A percentile compares a stretch with the other conserved stretches of the same genome.
phyloP scores from a whole-genome alignment of 1,140 invertebrate genomes.

The Akabosia matsudoensis region DNA sequence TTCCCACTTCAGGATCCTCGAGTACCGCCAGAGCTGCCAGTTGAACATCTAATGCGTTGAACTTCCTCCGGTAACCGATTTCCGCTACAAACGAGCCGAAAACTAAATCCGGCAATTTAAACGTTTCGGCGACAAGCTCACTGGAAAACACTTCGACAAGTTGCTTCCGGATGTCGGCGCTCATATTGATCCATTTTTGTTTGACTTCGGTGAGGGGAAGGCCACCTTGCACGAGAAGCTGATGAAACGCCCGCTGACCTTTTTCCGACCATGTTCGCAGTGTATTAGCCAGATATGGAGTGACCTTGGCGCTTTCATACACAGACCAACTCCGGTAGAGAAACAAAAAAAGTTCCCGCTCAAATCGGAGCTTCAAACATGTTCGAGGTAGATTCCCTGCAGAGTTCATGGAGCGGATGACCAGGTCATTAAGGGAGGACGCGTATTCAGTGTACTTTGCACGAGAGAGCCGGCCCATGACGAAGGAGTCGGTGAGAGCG shows the following conservation, averaged over 20 bases:
- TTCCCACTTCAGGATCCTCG: slow-evolving; percentile 62
- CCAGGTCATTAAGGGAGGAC: slow-evolving; percentile 70
- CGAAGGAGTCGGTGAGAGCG: slow-evolving; percentile 73
- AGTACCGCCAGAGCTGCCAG: slow-evolving; percentile 75
- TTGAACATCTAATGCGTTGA: slow-evolving; percentile 78
- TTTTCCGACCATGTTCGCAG: slow-evolving; percentile 77
- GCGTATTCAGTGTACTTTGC: slow-evolving; percentile 69
- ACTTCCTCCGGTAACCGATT: slow-evolving; percentile 75
- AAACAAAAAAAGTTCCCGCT: slow-evolving; percentile 74
- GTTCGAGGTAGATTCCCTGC: slow-evolving; percentile 53
- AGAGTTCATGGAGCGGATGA: slow-evolving; percentile 63
- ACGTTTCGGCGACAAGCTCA: slow-evolving; percentile 72
- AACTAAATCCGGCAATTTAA: slow-evolving; percentile 69
- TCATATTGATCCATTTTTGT: slow-evolving; percentile 81
- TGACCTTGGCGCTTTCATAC: slow-evolving; percentile 77
- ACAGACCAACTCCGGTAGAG: slow-evolving; percentile 90
- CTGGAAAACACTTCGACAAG: slow-evolving; percentile 65
- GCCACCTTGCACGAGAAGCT: slow-evolving; percentile 89
- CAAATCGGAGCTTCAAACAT: slow-evolving; percentile 68
- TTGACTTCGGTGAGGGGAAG: slow-evolving; percentile 80
- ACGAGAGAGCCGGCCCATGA: slow-evolving; percentile 70
- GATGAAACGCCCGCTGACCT: slow-evolving; percentile 75
- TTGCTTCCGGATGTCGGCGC: slow-evolving; percentile 70
- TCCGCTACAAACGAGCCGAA: slow-evolving; percentile 74
- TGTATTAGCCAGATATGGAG: slow-evolving; percentile 68